phyloP scores from a whole-genome alignment of 2,113 vertebrate genomes.

The Poeciliopsis turrubarensis region DNA sequence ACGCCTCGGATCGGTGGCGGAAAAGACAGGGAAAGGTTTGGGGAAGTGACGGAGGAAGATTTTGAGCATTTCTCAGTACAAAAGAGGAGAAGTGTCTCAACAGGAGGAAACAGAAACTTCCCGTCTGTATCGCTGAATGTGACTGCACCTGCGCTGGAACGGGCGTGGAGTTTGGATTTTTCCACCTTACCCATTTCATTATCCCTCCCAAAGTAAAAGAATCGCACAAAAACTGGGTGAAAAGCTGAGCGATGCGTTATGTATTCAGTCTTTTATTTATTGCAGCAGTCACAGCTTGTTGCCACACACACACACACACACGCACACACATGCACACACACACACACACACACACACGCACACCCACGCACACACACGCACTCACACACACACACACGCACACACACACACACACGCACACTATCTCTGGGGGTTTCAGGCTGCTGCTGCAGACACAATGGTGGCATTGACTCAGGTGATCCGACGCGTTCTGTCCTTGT shows the following conservation, averaged over 20 bases:
- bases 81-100: constrained; percentile 14
- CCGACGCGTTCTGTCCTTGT: constrained; percentile 57
- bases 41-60: constrained; percentile 4
- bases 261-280: constrained; percentile 67
- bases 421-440: constrained; percentile 47
- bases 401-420: not conserved
- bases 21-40: constrained; percentile 5
- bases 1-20: constrained; percentile 5
- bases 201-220: constrained; percentile 33
- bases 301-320: constrained; percentile 20
- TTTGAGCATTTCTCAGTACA: constrained; percentile 5
- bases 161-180: constrained; percentile 16
- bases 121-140: constrained; percentile 28
- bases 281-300: constrained; percentile 71
- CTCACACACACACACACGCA: constrained; percentile 28
- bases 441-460: constrained; percentile 62
- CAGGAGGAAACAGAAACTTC: constrained; percentile 28
- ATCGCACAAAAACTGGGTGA: constrained; percentile 37
- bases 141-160: constrained; percentile 50
- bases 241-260: constrained; percentile 58
- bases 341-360: not conserved
- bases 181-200: constrained; percentile 22
- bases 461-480: constrained; percentile 78
- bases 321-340: constrained; percentile 19
- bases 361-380: constrained; percentile 9